Conservation (phyloP, 1,140 invertebrate species). For the Dufourea novaeangliae region DNA sequence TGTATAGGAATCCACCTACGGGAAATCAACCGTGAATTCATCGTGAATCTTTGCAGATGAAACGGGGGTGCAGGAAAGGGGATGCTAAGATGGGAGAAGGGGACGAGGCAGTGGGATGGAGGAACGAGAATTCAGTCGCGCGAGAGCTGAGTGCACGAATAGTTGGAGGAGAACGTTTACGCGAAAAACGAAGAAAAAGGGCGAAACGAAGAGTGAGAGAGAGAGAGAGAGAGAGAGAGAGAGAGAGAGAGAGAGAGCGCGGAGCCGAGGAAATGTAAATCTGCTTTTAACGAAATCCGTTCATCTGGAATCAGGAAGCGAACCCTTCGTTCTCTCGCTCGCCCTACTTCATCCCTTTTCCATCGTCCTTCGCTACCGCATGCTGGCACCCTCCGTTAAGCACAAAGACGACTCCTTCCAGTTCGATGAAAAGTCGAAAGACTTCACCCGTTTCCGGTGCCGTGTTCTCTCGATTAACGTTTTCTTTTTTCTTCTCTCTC, state of each 20-base stretch:
- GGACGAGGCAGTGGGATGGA: not conserved
- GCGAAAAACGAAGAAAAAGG: not conserved
- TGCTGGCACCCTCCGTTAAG: constrained; percentile 53
- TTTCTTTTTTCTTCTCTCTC: not conserved
- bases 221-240: not conserved
- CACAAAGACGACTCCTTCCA: constrained; percentile 66
- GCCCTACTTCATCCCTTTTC: constrained; percentile 2
- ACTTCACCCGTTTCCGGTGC: constrained; percentile 41
- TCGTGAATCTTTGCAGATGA: constrained; percentile 6
- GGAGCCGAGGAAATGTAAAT: constrained; percentile 67
- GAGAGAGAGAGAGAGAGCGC: not conserved
- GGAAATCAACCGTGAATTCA: constrained; percentile 54
- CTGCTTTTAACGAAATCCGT: constrained; percentile 71
- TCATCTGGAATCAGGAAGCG: constrained; percentile 67
- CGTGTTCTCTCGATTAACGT: constrained; percentile 61
- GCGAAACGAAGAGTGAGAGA: not conserved
- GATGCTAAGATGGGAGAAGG: too few relatives aligned
- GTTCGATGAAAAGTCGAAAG: constrained; percentile 67
- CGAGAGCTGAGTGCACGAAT: not conserved
- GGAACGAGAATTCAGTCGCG: not conserved
- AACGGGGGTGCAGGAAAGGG: too few relatives aligned
- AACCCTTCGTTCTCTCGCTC: constrained; percentile 30
- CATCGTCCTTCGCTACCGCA: constrained; percentile 30
- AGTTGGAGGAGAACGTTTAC: not conserved
- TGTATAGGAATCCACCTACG: constrained; percentile 53